Percentiles rank a stretch among this genome's conserved stretches.
These are phyloP conservation scores for Nettapus auritus DNA, from an alignment of 2,113 vertebrate species.

Conservation along the genomic window DNA sequence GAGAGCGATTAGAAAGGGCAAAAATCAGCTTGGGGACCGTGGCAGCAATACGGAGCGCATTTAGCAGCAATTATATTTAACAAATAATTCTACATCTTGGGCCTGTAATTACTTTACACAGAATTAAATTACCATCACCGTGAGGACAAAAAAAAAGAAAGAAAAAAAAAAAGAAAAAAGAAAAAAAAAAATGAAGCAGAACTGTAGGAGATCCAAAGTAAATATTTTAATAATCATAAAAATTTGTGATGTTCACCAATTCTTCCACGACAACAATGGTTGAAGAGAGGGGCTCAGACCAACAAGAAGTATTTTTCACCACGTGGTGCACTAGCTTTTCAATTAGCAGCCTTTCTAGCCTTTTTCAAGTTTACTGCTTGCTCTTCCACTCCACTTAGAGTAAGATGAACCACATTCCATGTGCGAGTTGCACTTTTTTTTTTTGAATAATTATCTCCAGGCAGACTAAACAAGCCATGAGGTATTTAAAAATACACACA, in stretches of 20 bases:
- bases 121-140: slow-evolving; percentile 7
- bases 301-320: slow-evolving; percentile 7
- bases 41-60: background rate
- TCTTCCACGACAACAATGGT: background rate
- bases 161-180: background rate
- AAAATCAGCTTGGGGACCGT: background rate
- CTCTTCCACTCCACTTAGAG: background rate
- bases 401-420: background rate
- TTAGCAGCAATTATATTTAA: slow-evolving; percentile 20
- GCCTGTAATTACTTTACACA: slow-evolving; percentile 46
- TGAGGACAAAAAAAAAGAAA: background rate
- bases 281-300: background rate
- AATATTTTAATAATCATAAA: background rate
- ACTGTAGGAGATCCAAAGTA: background rate
- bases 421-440: background rate
- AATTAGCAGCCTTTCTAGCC: background rate
- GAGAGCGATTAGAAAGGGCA: background rate
- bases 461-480: background rate
- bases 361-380: background rate
- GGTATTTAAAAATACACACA: too few relatives aligned
- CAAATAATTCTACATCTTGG: background rate
- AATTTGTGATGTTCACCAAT: background rate
- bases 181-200: background rate
- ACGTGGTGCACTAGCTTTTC: background rate
- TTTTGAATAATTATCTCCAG: background rate